Percentiles rank a stretch among this genome's conserved stretches.
These are phyloP conservation scores for Candoia aspera DNA, from an alignment of 2,113 vertebrate genomes.

Conservation along the genomic window DNA sequence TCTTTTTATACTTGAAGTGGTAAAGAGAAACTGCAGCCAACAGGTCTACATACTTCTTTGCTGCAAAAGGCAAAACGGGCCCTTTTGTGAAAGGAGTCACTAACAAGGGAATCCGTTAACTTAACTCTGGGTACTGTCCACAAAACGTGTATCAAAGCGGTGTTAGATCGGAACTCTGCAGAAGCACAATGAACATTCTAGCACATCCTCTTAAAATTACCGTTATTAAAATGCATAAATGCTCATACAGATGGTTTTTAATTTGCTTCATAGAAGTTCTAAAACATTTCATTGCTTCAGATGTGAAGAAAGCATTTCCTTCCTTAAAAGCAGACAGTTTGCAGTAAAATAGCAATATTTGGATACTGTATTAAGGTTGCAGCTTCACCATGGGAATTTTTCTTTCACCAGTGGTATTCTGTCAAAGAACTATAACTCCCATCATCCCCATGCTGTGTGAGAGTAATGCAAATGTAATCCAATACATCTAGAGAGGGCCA, in stretches of 20 bases:
- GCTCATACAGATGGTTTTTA: constrained; percentile 32
- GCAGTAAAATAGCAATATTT: constrained; percentile 5
- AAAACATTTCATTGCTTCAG: constrained; percentile 26
- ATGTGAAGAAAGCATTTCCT: not conserved
- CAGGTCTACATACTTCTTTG: not conserved
- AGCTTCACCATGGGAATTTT: not conserved
- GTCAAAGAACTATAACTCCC: not conserved
- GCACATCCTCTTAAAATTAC: constrained; percentile 22
- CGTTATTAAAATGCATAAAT: constrained; percentile 35
- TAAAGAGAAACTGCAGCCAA: not conserved
- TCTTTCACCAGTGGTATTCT: not conserved
- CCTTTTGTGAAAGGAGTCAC: not conserved
- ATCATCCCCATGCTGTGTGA: not conserved
- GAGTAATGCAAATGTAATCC: not conserved
- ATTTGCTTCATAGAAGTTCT: constrained; percentile 46
- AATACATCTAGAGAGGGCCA: not conserved
- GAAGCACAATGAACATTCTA: constrained; percentile 15
- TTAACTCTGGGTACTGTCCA: not conserved
- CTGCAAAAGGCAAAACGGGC: not conserved
- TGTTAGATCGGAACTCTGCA: constrained; percentile 24
- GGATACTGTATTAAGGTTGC: not conserved
- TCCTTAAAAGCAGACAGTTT: constrained; percentile 29
- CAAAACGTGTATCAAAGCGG: not conserved
- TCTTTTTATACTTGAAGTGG: not conserved
- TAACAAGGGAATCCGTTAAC: not conserved